Base-by-base conservation (phyloP, 2,888 invertebrate genomes). In the Heliconius charithonia region DNA sequence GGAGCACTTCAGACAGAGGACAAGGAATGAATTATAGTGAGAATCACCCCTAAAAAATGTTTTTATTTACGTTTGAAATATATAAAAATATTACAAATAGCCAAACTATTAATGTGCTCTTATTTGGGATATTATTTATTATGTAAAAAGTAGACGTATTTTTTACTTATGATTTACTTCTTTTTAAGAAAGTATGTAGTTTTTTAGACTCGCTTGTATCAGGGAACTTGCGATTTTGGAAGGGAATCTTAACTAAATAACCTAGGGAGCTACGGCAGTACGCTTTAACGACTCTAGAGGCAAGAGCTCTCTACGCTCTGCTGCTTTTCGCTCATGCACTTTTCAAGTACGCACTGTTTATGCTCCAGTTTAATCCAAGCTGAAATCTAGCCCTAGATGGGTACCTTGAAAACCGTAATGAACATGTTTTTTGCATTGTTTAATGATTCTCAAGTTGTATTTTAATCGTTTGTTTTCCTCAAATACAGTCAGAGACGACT, bases 291-390 rank as follows among this genome's bases (percentile, higher is more conserved):
- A 91, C 90, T 89, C 89, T 90, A 85, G 86, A 83, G 85, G 86
- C 83, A 86, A 91, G 91, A 82, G 89, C 87, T 81, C 92, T 92
- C 86, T 82, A 86, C 86, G 86, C 86, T 87, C 88, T 85, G 88
- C 87, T 87, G 89, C 89, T 90, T 88, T 87, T 86, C 87, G 87
- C 88, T 90, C 89, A 88, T 92, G 92, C 91, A 93, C 92, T 92
- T 91, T 92, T 92, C 89, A 91, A 93, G 92, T 91, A 89, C 90
- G 88, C 90, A 89, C 89, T 92, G 92, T 92, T 93, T 93, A 92
- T 90, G 91, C 91, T 91, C 90, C 85, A 91, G 79, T 81, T 82
- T 77, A 75, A 66, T 59, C 75, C 66, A 71, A 77, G 70, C 77
- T 77, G 65, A 77, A 71, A 59, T 67, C 51, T 66, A 75, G 32